Conservation (phyloP, 2,113 vertebrate species). For the Pantherophis guttatus region DNA sequence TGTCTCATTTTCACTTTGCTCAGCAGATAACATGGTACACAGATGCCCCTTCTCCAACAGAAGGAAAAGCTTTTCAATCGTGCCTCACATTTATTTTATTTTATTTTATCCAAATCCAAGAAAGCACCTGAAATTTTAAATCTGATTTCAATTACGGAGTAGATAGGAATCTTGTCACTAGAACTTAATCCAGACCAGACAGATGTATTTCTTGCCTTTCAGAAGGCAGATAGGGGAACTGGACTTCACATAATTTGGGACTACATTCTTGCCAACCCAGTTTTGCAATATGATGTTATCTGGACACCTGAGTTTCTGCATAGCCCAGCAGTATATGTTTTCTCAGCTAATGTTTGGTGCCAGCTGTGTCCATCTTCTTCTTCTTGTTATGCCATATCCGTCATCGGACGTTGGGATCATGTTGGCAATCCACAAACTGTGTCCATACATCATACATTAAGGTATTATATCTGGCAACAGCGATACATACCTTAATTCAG, state of each 20-base stretch:
- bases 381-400: no score
- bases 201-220: neutral
- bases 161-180: neutral
- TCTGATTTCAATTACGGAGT: neutral
- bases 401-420: no score
- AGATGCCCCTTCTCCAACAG: neutral
- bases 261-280: neutral
- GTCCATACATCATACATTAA: neutral
- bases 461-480: neutral
- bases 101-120: neutral
- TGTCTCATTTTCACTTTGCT: neutral
- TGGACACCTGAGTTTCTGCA: neutral
- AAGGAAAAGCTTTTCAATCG: neutral
- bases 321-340: neutral
- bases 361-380: neutral
- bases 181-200: neutral
- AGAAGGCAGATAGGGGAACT: neutral
- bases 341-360: neutral
- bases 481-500: neutral
- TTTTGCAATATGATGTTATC: neutral
- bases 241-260: neutral
- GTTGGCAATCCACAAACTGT: no score
- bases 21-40: neutral
- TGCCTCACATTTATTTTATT: neutral
- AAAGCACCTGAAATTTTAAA: neutral